Conservation (phyloP, 2,888 invertebrate genomes). For the Nymphalis polychloros region DNA sequence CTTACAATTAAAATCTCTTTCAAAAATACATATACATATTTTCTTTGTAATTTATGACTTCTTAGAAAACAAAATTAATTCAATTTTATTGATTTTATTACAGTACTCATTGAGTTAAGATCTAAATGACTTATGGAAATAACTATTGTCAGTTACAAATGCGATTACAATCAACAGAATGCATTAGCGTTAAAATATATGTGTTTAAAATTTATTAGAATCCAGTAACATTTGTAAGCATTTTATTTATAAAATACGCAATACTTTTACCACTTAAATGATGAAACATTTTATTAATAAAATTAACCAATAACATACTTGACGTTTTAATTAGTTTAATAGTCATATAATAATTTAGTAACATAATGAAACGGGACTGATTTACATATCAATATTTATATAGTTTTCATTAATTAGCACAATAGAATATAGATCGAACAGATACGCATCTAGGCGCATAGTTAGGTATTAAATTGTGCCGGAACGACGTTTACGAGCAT, state of each 20-base stretch:
- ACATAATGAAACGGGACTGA: slow-evolving; percentile 3
- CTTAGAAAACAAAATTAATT: slow-evolving; percentile 4
- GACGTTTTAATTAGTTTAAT: not conserved
- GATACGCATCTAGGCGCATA: slow-evolving; percentile 65
- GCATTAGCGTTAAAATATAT: slow-evolving; percentile 11
- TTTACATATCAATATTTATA: slow-evolving; percentile 23
- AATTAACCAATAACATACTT: not conserved
- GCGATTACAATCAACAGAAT: slow-evolving; percentile 16
- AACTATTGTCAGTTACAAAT: slow-evolving; percentile 25
- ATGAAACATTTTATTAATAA: not conserved
- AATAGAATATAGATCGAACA: slow-evolving; percentile 47
- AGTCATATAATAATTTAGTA: not conserved
- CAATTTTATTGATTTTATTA: slow-evolving; percentile 12
- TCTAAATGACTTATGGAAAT: slow-evolving; percentile 20
- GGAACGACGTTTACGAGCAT: slow-evolving; percentile 75
- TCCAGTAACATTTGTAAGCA: not conserved
- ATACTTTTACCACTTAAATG: not conserved
- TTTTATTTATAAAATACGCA: not conserved
- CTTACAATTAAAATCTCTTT: slow-evolving; percentile 28
- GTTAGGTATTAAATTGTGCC: slow-evolving; percentile 75
- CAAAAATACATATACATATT: not conserved
- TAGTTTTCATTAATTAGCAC: slow-evolving; percentile 40
- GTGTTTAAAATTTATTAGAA: slow-evolving; percentile 2
- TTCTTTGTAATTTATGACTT: slow-evolving; percentile 23
- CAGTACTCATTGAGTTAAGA: slow-evolving; percentile 5